A percentile compares a stretch with the other conserved stretches of the same genome.
These are phyloP conservation scores for Protobothrops flavoviridis DNA, from an alignment of 2,113 vertebrate species.

Conservation along the genomic window DNA sequence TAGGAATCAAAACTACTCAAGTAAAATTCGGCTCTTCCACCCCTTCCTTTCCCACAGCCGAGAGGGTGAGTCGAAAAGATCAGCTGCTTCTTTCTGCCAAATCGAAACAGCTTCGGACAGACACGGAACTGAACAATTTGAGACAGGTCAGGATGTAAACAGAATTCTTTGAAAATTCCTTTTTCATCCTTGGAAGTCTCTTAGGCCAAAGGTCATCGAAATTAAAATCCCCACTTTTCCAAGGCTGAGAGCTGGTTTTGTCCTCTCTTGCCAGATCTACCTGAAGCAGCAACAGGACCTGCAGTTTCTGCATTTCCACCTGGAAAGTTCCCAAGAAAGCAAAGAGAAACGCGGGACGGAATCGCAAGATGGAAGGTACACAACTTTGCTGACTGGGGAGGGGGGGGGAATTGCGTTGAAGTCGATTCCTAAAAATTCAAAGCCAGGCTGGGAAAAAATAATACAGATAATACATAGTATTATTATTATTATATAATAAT, in stretches of 20 bases:
- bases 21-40: no score
- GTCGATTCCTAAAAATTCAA: background rate
- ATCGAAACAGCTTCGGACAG: constrained; percentile 80
- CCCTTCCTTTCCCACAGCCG: constrained; percentile 68
- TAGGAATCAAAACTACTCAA: no score
- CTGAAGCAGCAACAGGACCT: constrained; percentile 83
- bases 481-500: no score
- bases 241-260: background rate
- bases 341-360: constrained; percentile 59
- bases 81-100: constrained; percentile 80
- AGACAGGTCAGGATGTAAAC: constrained; percentile 70
- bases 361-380: constrained; percentile 70
- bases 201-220: background rate
- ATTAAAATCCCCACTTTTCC: background rate
- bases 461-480: background rate
- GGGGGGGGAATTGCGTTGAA: background rate
- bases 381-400: accelerated
- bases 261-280: constrained; percentile 76
- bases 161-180: background rate
- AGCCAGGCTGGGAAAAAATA: background rate
- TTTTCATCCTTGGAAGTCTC: background rate
- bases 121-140: constrained; percentile 76
- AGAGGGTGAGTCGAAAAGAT: constrained; percentile 80
- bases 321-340: constrained; percentile 74
- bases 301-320: constrained; percentile 78